These are phyloP conservation scores for Shargacucullia verbasci DNA, from an alignment of 2,888 invertebrate species.

Conservation along the genomic window DNA sequence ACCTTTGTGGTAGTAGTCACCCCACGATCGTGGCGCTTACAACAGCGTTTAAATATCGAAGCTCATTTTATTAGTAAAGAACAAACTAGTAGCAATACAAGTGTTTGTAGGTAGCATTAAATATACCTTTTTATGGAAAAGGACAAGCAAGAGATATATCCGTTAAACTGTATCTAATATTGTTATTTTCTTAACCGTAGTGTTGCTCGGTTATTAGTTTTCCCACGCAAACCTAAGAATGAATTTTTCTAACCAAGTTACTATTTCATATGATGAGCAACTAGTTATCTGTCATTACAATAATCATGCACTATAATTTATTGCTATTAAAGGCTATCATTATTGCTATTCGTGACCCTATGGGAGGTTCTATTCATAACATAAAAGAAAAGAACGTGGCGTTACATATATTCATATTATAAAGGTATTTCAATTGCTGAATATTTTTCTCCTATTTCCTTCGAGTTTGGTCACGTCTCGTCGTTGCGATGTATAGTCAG, in stretches of 20 bases:
- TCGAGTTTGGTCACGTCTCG: constrained; percentile 21
- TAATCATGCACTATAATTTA: constrained; percentile 42
- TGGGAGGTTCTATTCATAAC: constrained; percentile 20
- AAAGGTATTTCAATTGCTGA: constrained; percentile 6
- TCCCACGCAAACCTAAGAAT: constrained; percentile 28
- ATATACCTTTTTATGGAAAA: too few relatives aligned
- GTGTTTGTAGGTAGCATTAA: too few relatives aligned
- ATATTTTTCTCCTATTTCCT: constrained; percentile 22
- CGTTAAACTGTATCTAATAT: too few relatives aligned
- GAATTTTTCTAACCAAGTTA: constrained; percentile 14
- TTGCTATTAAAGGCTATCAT: constrained; percentile 42
- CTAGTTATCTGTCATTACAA: too few relatives aligned
- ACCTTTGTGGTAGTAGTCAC: too few relatives aligned
- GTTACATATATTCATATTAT: constrained; percentile 17
- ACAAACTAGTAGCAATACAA: too few relatives aligned
- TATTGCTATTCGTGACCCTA: constrained; percentile 45
- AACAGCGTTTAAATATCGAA: too few relatives aligned
- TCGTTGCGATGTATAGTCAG: constrained; percentile 17
- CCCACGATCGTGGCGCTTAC: too few relatives aligned
- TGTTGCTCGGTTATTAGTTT: too few relatives aligned
- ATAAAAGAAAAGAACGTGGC: constrained; percentile 33
- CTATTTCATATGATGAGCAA: too few relatives aligned
- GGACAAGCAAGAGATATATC: too few relatives aligned
- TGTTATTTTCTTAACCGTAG: neutral
- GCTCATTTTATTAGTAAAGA: too few relatives aligned